Evolutionary conservation across 2,888 invertebrate genomes (phyloP), one percentile per base, ranked within the genome.

Genomic region (Andrena bicolor): DNA sequence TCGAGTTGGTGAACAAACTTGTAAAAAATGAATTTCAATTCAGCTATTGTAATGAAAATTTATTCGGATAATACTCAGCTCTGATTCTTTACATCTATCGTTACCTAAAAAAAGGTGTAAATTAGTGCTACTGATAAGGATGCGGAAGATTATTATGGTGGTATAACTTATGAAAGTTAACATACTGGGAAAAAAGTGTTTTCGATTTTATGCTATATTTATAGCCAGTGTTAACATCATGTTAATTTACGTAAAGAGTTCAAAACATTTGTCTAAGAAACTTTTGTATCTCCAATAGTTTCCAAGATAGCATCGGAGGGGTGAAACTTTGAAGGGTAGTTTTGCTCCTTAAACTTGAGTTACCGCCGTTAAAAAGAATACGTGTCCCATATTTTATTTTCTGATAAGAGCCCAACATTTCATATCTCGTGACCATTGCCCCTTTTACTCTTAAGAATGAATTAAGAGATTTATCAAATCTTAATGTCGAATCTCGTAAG

Each of bases 261-360:
- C 2, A 48, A 73, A 73, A 63, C 35, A 53, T 65, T 58, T 65
- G 20, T 16, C n/a, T 49, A 28, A 58, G n/a, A 58, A 49, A 60
- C 23, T 49, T 58, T 41, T 58, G 7, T 48, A 68, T 56, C 23
- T 35, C 61, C 10, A 32, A 30, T 53, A n/a, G 13, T 32, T 63
- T 10, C 23, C 49, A 30, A 20, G 61, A 72, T 35, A 35, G 16
- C 26, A 35, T 32, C 51, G 48, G 20, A 49, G 48, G 2, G 26
- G 10, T 35, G n/a, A 26, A 66, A 58, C 28, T 66, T 66, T 30
- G 32, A 16, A 58, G 3, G 1, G 66, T 32, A 48, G 23, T 66
- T 56, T 58, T 10, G 10, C n/a, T 30, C 20, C 16, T 23, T 74
- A 58, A 66, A 66, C 10, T 56, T 56, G 16, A 48, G 32, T 32